Evolutionary conservation across 2,797 vertebrate genomes (phyloP).

Genomic region (Cirrhinus molitorella): DNA sequence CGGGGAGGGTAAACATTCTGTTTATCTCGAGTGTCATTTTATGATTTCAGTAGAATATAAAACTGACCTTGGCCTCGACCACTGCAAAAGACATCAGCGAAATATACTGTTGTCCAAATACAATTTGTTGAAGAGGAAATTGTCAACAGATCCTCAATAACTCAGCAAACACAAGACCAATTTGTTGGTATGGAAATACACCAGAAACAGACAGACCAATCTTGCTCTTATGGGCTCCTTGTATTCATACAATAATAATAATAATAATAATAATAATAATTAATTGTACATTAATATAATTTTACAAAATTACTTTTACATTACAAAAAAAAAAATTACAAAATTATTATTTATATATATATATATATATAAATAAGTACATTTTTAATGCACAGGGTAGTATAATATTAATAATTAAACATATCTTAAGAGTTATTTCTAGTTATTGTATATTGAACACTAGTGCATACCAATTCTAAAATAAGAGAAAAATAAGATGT

Average conservation of each 20-base stretch:
- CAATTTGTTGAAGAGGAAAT: constrained; percentile 91
- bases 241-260: constrained; percentile 25
- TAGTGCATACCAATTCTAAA: neutral
- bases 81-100: constrained; percentile 89
- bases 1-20: constrained; percentile 99
- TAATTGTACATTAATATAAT: neutral
- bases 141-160: constrained; percentile 84
- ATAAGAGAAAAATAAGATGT: neutral
- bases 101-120: constrained; percentile 93
- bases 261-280: neutral
- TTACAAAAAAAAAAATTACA: neutral
- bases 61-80: constrained; percentile 95
- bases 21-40: constrained; percentile 99
- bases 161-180: constrained; percentile 78
- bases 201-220: constrained; percentile 57
- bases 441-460: neutral
- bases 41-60: constrained; percentile 99
- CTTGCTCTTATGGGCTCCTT: constrained; percentile 51
- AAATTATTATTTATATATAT: too few species aligned
- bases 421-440: neutral
- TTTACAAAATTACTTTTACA: neutral
- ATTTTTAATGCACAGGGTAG: neutral
- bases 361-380: too few species aligned
- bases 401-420: too few species aligned
- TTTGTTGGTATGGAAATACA: constrained; percentile 67